A percentile compares a stretch with the other conserved stretches of the same genome.
Evolutionary conservation across 2,888 invertebrate species (phyloP).

Genomic region (Tenthredo livida): DNA sequence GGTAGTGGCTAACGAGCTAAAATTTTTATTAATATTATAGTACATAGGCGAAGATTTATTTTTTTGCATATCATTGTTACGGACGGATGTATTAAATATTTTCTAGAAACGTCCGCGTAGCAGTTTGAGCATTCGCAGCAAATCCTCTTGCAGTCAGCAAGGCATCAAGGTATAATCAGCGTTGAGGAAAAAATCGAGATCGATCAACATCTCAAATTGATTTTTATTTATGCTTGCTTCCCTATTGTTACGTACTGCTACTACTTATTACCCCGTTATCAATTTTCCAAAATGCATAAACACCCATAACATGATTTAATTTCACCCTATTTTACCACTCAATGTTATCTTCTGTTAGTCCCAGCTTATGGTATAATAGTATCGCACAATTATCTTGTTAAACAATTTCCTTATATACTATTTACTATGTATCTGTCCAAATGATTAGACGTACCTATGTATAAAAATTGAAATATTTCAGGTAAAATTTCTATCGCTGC

Average conservation of each 20-base stretch:
- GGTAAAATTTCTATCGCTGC: not conserved
- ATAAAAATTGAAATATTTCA: not conserved
- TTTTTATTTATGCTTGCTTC: conserved; percentile 11
- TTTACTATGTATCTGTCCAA: not conserved
- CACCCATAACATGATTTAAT: not conserved
- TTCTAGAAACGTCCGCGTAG: conserved; percentile 81
- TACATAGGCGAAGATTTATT: not conserved
- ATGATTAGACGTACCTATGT: not conserved
- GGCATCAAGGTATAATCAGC: conserved; percentile 80
- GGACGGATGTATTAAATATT: conserved; percentile 64
- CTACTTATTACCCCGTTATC: not conserved
- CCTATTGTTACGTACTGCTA: not conserved
- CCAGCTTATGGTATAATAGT: not conserved
- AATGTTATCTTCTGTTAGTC: not conserved
- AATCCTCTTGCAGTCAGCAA: conserved; percentile 79
- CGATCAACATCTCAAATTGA: conserved; percentile 5
- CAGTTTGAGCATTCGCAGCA: conserved; percentile 81
- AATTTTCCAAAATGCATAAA: not conserved
- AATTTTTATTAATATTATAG: conserved; percentile 26
- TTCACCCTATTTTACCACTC: not conserved
- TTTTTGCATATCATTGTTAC: conserved; percentile 53
- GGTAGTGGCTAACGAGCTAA: not conserved
- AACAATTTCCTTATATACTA: not conserved
- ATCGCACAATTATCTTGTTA: not conserved
- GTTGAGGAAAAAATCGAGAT: conserved; percentile 29